Conservation (phyloP, 2,113 vertebrate genomes). For the Pionites leucogaster region DNA sequence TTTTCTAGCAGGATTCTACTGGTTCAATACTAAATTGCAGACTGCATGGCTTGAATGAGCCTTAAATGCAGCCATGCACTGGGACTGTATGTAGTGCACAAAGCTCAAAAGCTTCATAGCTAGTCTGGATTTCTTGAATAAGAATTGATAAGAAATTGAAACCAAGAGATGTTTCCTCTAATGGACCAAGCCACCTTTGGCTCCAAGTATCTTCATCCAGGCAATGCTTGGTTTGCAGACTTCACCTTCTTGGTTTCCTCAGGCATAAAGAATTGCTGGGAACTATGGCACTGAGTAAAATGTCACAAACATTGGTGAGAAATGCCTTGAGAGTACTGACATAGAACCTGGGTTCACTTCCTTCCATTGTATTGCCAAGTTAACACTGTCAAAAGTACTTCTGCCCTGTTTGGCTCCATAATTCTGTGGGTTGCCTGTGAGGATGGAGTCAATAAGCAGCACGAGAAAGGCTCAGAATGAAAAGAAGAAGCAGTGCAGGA, state of each 20-base stretch:
- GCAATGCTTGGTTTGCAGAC: neutral
- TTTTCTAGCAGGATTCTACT: neutral
- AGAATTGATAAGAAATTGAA: neutral
- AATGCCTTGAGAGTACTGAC: neutral
- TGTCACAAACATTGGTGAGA: fast-evolving
- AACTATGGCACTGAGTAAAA: neutral
- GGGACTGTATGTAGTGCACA: neutral
- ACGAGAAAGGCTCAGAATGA: neutral
- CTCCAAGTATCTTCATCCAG: neutral
- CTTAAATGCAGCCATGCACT: neutral
- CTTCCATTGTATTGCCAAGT: neutral
- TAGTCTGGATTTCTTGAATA: neutral
- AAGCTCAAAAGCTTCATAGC: neutral
- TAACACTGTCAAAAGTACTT: neutral
- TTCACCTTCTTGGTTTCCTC: neutral
- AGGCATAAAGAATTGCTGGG: neutral
- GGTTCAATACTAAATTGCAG: neutral
- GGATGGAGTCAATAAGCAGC: neutral
- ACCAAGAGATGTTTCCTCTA: neutral
- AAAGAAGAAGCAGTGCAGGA: neutral
- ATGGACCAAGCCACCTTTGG: neutral
- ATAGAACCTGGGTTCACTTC: neutral
- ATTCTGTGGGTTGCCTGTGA: neutral
- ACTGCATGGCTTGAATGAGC: conserved; percentile 33
- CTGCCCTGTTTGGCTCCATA: neutral